A percentile compares a stretch with the other conserved stretches of the same genome.
Evolutionary conservation across 2,888 invertebrate genomes (phyloP).

Genomic region (Drosophila limbata): DNA sequence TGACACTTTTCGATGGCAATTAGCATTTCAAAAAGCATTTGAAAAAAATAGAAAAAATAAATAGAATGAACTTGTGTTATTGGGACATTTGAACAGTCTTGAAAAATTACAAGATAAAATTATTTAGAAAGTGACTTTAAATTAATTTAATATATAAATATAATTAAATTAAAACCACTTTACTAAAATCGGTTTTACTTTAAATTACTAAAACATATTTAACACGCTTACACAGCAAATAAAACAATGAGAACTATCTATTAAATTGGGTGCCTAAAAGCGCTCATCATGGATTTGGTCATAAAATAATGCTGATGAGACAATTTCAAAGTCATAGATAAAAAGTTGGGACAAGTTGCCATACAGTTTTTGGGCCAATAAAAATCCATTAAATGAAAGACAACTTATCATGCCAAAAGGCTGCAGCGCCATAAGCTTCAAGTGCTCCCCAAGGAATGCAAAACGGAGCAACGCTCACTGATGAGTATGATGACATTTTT

Average conservation of each 20-base stretch:
- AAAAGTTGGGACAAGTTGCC: slow-evolving; percentile 39
- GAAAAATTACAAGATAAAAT: neutral
- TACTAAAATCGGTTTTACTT: too few relatives aligned
- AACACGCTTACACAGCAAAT: neutral
- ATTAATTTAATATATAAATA: too few relatives aligned
- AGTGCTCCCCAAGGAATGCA: slow-evolving; percentile 65
- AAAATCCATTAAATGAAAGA: slow-evolving; percentile 59
- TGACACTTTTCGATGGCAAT: slow-evolving; percentile 4
- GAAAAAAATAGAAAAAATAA: neutral
- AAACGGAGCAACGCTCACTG: slow-evolving; percentile 60
- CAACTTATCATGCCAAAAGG: slow-evolving; percentile 42
- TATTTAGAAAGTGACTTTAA: too few relatives aligned
- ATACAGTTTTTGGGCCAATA: slow-evolving; percentile 36
- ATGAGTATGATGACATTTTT: slow-evolving; percentile 75
- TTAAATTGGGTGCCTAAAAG: slow-evolving; percentile 12
- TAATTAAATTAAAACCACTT: too few relatives aligned
- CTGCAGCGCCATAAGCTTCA: slow-evolving; percentile 21
- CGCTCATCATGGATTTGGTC: slow-evolving; percentile 20
- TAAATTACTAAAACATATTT: too few relatives aligned
- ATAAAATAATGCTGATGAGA: slow-evolving; percentile 54
- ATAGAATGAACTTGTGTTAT: neutral
- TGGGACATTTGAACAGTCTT: neutral
- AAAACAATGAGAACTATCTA: slow-evolving; percentile 1
- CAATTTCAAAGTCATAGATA: slow-evolving; percentile 36
- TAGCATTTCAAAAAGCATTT: neutral